A percentile compares a stretch with the other conserved stretches of the same genome.
Evolutionary conservation across 2,888 invertebrate species (phyloP).

Genomic region (Caenorhabditis virilis): DNA sequence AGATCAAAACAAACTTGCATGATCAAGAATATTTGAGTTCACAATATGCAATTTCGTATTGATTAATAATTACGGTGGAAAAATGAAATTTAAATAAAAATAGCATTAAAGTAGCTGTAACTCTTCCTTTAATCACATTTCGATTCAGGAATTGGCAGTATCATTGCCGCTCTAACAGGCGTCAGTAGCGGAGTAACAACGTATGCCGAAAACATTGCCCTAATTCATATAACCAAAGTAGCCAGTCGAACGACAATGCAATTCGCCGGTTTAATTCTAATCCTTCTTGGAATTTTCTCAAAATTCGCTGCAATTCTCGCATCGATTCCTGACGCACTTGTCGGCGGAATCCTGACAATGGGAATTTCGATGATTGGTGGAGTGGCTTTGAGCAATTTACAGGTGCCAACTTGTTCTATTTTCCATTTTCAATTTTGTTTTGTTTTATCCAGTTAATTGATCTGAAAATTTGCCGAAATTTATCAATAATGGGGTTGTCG

Average conservation of each 20-base stretch:
- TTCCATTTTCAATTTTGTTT: neutral
- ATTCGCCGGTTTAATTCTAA: conserved; percentile 51
- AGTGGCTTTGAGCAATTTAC: conserved; percentile 57
- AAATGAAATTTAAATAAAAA: too few relatives aligned
- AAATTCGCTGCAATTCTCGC: conserved; percentile 60
- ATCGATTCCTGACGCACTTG: conserved; percentile 59
- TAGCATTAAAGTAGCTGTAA: too few relatives aligned
- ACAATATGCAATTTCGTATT: too few relatives aligned
- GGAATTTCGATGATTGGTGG: conserved; percentile 64
- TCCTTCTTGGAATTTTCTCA: conserved; percentile 39
- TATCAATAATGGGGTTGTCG: conserved; percentile 60
- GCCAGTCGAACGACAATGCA: conserved; percentile 62
- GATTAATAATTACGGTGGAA: too few relatives aligned
- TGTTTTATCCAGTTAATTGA: conserved; percentile 36
- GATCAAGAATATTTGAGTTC: too few relatives aligned
- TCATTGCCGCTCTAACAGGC: conserved; percentile 54
- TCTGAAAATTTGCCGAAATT: conserved; percentile 45
- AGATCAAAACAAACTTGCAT: too few relatives aligned
- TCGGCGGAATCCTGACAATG: conserved; percentile 61
- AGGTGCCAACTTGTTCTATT: conserved; percentile 25
- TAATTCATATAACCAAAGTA: conserved; percentile 58
- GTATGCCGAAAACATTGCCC: conserved; percentile 60
- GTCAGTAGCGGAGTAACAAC: conserved; percentile 62
- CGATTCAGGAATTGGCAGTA: conserved; percentile 52
- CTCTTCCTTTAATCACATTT: too few relatives aligned